These are phyloP conservation scores for Brachypteracias leptosomus DNA, from an alignment of 2,113 vertebrate genomes.

Conservation along the genomic window DNA sequence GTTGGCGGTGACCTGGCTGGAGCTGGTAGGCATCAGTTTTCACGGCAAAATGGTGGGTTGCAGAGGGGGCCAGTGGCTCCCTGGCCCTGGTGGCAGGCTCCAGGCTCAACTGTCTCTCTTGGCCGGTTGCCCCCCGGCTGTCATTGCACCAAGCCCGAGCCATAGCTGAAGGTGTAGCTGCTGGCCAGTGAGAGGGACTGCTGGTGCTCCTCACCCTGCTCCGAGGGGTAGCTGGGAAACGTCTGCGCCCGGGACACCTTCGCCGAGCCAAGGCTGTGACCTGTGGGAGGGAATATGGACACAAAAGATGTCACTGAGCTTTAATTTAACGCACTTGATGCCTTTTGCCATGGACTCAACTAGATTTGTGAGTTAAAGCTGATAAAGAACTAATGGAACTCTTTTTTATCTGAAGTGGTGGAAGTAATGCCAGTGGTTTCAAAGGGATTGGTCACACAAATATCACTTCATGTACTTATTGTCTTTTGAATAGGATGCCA, in stretches of 20 bases:
- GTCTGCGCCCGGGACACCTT: slow-evolving; percentile 95
- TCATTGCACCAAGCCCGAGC: slow-evolving; percentile 89
- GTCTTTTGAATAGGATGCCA: neutral
- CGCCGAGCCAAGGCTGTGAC: slow-evolving; percentile 78
- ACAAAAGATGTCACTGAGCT: neutral
- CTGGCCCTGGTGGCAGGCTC: slow-evolving; percentile 62
- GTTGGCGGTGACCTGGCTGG: neutral
- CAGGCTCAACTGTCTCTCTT: slow-evolving; percentile 60
- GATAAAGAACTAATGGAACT: neutral
- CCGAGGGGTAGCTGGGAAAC: slow-evolving; percentile 89
- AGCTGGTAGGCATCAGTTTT: slow-evolving; percentile 46
- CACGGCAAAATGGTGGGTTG: slow-evolving; percentile 42
- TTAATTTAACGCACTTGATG: neutral
- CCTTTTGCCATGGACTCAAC: neutral
- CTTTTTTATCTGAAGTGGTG: neutral
- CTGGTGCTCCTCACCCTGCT: slow-evolving; percentile 81
- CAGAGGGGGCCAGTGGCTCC: neutral
- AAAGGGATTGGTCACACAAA: neutral
- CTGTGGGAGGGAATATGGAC: slow-evolving; percentile 42
- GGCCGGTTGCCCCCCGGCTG: slow-evolving; percentile 34
- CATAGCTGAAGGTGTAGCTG: slow-evolving; percentile 86
- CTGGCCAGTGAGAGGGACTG: slow-evolving; percentile 84
- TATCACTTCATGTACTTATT: fast-evolving
- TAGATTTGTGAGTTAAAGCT: neutral
- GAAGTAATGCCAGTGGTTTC: neutral